A percentile compares a stretch with the other conserved stretches of the same genome.
phyloP scores from a whole-genome alignment of 2,113 vertebrate species.

The Chrysemys picta region DNA sequence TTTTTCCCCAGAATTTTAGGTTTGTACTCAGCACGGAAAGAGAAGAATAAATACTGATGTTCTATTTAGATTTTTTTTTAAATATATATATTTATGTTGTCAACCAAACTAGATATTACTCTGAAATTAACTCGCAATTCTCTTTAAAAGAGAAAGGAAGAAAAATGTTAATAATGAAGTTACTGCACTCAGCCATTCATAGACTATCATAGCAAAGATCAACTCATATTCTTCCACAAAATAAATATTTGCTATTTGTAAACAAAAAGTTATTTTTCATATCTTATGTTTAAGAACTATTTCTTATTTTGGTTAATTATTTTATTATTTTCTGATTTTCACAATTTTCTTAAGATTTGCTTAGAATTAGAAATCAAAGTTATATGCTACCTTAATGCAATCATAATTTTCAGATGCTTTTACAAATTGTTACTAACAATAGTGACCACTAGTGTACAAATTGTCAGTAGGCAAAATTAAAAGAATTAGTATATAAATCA shows the following conservation, averaged over 20 bases:
- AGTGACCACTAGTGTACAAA: neutral
- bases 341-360: constrained; percentile 1
- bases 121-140: neutral
- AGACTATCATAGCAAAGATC: neutral
- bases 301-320: neutral
- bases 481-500: neutral
- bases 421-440: neutral
- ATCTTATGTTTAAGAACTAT: neutral
- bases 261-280: neutral
- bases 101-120: neutral
- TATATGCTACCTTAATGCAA: neutral
- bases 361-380: neutral
- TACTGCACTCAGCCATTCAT: neutral
- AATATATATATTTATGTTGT: neutral
- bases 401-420: neutral
- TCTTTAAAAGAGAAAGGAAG: neutral
- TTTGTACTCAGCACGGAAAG: neutral
- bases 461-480: neutral
- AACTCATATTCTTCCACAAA: neutral
- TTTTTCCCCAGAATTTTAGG: neutral
- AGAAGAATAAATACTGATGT: neutral
- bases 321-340: neutral
- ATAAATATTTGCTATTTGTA: neutral
- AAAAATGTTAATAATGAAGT: neutral
- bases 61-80: neutral